phyloP scores from a whole-genome alignment of 1,140 invertebrate species.

The Asobara japonica region DNA sequence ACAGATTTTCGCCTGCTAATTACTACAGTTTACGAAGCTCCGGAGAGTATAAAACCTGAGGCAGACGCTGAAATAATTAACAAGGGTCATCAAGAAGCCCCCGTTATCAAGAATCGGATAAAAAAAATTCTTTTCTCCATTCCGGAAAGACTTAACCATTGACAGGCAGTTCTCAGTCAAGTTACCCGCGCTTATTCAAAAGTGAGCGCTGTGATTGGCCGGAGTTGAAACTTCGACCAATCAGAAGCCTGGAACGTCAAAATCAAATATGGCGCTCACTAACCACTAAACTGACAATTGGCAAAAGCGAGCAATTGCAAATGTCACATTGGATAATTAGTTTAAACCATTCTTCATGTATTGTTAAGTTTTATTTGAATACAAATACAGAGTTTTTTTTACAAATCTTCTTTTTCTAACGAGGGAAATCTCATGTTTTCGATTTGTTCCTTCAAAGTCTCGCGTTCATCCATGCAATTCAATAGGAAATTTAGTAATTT shows the following conservation, averaged over 20 bases:
- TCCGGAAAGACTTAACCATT: too few species aligned
- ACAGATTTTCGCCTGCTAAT: slow-evolving; percentile 44
- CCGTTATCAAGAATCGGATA: background rate
- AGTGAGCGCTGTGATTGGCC: too few species aligned
- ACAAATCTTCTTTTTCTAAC: background rate
- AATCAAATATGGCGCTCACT: too few species aligned
- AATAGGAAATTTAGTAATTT: slow-evolving; percentile 18
- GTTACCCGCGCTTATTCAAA: too few species aligned
- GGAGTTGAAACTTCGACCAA: too few species aligned
- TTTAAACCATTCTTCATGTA: too few species aligned
- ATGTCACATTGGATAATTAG: too few species aligned
- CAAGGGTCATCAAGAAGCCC: background rate
- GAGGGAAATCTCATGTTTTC: slow-evolving; percentile 18
- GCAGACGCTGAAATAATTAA: background rate
- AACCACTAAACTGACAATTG: too few species aligned
- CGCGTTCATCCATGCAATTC: background rate
- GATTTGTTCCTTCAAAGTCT: slow-evolving; percentile 26
- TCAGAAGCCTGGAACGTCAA: too few species aligned
- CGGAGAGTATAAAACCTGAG: background rate
- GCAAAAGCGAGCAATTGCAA: too few species aligned
- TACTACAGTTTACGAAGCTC: slow-evolving; percentile 41
- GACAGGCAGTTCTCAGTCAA: too few species aligned
- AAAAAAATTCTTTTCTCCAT: background rate
- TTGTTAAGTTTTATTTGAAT: background rate
- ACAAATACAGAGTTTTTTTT: background rate